Evolutionary conservation across 2,888 invertebrate genomes (phyloP), one percentile per base, ranked within the genome.

Genomic region (Chrysolina oricalcia): DNA sequence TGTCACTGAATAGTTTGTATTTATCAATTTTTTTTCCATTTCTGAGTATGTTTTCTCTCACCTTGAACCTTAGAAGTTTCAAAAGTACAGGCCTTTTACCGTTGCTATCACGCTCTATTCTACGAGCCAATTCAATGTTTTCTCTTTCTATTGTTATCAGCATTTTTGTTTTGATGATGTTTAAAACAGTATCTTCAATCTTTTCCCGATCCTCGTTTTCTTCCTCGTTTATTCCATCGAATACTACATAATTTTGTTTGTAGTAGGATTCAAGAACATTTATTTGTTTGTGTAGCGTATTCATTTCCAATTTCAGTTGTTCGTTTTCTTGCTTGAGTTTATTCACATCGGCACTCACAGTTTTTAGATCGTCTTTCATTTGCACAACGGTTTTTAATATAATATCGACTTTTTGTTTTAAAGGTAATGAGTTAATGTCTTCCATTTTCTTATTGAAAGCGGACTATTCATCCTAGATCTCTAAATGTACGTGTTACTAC

Each of bases 231-330:
- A 53, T 53, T 53, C 53, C n/a, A 21, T 53, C 3, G 5, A 53
- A 53, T 19, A 53, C 53, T n/a, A 13, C 5, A 53, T 53, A 53
- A 53, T 53, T 53, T 53, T 53, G 53, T 53, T 15, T 53, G 53
- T 8, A 53, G 53, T 53, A 17, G 53, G 53, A 53, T n/a, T 53
- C 53, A 53, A 53, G 53, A 17, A 53, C 53, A 53, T 53, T 53
- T 53, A 4, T 53, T 53, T 13, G 53, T 53, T 53, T 53, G 43
- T 43, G 43, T 43, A 40, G 40, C 10, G 40, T 40, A 40, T 40
- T 40, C 43, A 43, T 8, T 43, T 43, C 9, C 27, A 27, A 3
- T 27, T 27, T 11, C 43, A 43, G 9, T 43, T 43, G 43, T 43
- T 43, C 43, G 9, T 43, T 43, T 43, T 43, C 43, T 2, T 43